Evolutionary conservation across 2,888 invertebrate genomes (phyloP), one percentile per base, ranked within the genome.

Genomic region (Autographa gamma): DNA sequence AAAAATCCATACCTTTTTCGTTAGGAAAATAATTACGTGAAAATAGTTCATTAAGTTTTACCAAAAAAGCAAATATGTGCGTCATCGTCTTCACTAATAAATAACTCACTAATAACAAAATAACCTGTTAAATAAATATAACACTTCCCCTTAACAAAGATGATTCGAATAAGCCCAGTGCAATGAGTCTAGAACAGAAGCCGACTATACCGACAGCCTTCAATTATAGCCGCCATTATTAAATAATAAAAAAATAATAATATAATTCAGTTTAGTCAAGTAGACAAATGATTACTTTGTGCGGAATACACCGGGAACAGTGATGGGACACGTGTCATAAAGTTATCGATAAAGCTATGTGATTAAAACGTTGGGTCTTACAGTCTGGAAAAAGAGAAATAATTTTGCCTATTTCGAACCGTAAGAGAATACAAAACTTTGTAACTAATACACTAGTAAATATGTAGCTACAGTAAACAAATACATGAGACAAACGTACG

Each of bases 211-310:
- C 73, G 74, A 60, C 83, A 86, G 83, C 89, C 91, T 92, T 91
- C 93, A 94, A 94, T 95, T 95, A 95, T 88, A 85, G 79, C 85
- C 83, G 81, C 80, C 89, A 88, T 91, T 91, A 94, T 93, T 93
- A 91, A 92, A 93, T 93, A 93, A 93, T 91, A 92, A 94, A 90
- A 93, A 93, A 94, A 93, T 76, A 94, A 92, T 92, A 92, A 94
- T 94, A 93, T 94, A 94, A 95, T 94, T 95, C 92, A 95, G 94
- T 94, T 95, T 95, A 95, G 93, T 92, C 93, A 95, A 95, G 94
- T 95, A 95, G 94, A 93, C 94, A 93, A 94, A 94, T 95, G 94
- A 94, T 95, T 93, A 93, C 93, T 91, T 91, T 91, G 89, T 88
- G 91, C 89, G 88, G 91, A 91, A 90, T 91, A 87, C 77, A 76